Percentiles rank a stretch among this genome's conserved stretches.
Conservation (phyloP, 1,140 invertebrate species). For the Catajapyx aquilonaris region DNA sequence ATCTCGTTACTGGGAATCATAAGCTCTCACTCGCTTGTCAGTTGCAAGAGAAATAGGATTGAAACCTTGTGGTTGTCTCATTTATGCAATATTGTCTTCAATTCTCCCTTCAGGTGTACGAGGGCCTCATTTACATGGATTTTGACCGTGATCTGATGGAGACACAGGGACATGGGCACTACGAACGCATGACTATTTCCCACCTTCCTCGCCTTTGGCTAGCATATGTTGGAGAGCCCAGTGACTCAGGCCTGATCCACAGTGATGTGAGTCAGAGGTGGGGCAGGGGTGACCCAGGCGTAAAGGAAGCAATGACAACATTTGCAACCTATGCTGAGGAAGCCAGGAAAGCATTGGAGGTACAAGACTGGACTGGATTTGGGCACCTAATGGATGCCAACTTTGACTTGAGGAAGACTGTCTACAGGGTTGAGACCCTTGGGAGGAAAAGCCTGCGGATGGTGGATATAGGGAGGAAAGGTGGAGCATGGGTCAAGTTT, state of each 20-base stretch:
- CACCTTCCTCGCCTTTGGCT: slow-evolving; percentile 15
- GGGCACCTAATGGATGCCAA: slow-evolving; percentile 15
- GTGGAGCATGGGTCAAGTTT: slow-evolving; percentile 15
- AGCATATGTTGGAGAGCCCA: slow-evolving; percentile 15
- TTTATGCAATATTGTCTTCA: too few species aligned
- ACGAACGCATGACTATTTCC: slow-evolving; percentile 9
- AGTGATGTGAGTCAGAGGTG: slow-evolving; percentile 14
- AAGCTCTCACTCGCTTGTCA: too few species aligned
- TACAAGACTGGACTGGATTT: slow-evolving; percentile 12
- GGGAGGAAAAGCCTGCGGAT: slow-evolving; percentile 14
- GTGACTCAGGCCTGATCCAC: slow-evolving; percentile 18
- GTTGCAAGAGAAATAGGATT: too few species aligned
- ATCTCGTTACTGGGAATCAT: too few species aligned
- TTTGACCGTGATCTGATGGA: slow-evolving; percentile 14
- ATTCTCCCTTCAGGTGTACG: slow-evolving; percentile 16
- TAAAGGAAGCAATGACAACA: slow-evolving; percentile 14
- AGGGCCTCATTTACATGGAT: slow-evolving; percentile 19
- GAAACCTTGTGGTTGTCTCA: too few species aligned
- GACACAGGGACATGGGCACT: slow-evolving; percentile 14
- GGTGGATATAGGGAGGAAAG: slow-evolving; percentile 14
- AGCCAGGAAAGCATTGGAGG: slow-evolving; percentile 12
- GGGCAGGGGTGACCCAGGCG: slow-evolving; percentile 14
- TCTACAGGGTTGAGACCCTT: slow-evolving; percentile 14
- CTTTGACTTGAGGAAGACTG: slow-evolving; percentile 13
- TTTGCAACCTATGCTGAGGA: slow-evolving; percentile 16